A percentile compares a stretch with the other conserved stretches of the same genome.
phyloP scores from a whole-genome alignment of 2,888 invertebrate species.

The Caenorhabditis auriculariae region DNA sequence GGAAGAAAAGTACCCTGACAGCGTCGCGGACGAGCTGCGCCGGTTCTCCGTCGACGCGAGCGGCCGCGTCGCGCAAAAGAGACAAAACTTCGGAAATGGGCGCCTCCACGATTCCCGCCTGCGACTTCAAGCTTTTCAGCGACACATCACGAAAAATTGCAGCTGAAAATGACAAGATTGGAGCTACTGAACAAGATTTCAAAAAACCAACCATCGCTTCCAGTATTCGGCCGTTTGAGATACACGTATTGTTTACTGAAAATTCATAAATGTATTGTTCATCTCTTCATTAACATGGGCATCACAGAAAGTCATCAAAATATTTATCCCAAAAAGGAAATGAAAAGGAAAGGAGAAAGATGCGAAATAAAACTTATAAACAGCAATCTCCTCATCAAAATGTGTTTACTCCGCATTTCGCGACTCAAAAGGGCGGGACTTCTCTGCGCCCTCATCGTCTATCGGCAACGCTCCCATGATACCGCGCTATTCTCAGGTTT shows the following conservation, averaged over 20 bases:
- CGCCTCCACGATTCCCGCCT: constrained; percentile 54
- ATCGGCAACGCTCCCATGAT: too few relatives aligned
- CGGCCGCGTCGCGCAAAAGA: constrained; percentile 46
- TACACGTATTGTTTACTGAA: constrained; percentile 60
- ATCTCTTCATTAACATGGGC: too few relatives aligned
- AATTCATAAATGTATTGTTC: too few relatives aligned
- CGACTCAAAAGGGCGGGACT: too few relatives aligned
- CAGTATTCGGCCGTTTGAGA: constrained; percentile 56
- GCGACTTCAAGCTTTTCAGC: constrained; percentile 49
- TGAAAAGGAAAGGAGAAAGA: too few relatives aligned
- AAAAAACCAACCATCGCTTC: too few relatives aligned
- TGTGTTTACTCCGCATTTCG: too few relatives aligned
- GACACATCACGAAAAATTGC: constrained; percentile 55
- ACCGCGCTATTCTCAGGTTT: too few relatives aligned
- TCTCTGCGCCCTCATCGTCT: too few relatives aligned
- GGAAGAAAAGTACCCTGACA: constrained; percentile 27
- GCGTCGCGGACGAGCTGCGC: constrained; percentile 40
- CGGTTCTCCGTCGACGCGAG: constrained; percentile 40
- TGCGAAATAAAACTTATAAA: too few relatives aligned
- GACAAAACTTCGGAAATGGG: constrained; percentile 59
- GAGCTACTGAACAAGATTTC: neutral
- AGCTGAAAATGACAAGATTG: constrained; percentile 31
- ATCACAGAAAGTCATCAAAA: too few relatives aligned
- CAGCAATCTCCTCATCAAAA: too few relatives aligned
- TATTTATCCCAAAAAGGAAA: neutral